Percentiles rank a stretch among this genome's conserved stretches.
These are phyloP conservation scores for Tipula vernalis DNA, from an alignment of 2,888 invertebrate species.

Conservation along the genomic window DNA sequence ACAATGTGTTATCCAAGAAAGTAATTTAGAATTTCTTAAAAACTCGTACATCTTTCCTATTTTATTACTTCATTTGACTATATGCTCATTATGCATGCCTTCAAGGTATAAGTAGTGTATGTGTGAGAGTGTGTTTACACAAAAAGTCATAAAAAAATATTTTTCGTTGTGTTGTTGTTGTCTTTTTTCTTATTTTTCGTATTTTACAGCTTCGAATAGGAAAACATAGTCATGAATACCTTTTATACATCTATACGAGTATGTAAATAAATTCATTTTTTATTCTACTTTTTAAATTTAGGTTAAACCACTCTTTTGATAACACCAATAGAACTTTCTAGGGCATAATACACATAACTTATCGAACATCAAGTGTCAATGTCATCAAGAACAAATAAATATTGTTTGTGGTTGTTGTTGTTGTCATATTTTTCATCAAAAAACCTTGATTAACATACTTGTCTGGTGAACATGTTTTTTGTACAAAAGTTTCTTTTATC, in stretches of 20 bases:
- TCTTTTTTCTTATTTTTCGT: background rate
- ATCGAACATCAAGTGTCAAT: background rate
- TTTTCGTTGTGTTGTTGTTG: background rate
- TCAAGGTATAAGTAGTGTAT: background rate
- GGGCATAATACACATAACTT: background rate
- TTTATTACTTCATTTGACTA: background rate
- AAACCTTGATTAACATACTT: background rate
- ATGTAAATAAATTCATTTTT: background rate
- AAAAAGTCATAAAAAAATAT: background rate
- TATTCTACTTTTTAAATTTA: background rate
- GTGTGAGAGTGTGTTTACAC: background rate
- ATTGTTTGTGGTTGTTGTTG: background rate
- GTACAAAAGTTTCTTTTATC: background rate
- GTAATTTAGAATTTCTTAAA: background rate
- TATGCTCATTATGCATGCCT: background rate
- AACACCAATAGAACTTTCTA: background rate
- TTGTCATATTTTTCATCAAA: background rate
- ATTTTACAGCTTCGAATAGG: background rate
- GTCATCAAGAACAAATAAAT: background rate
- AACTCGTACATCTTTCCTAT: background rate
- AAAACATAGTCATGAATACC: background rate
- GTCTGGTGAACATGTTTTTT: background rate
- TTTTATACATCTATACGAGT: background rate
- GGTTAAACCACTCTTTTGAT: background rate
- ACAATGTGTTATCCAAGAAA: background rate